These are phyloP conservation scores for Gorsachius magnificus DNA, from an alignment of 2,797 vertebrate genomes.

Conservation along the genomic window DNA sequence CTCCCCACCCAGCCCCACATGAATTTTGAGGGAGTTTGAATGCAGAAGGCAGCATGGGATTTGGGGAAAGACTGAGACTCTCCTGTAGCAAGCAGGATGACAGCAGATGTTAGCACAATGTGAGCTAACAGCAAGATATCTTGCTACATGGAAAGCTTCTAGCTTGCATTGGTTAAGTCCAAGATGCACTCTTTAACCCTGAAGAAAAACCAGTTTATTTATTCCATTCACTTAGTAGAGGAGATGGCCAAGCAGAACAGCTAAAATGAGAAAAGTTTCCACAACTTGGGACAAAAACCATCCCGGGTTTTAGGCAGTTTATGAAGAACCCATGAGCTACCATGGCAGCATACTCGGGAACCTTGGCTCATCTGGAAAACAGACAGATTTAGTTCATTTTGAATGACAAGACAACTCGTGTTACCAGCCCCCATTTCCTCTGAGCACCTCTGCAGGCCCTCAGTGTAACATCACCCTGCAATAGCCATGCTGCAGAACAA, in stretches of 20 bases:
- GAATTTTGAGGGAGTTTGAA: neutral
- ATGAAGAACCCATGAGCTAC: neutral
- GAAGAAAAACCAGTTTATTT: neutral
- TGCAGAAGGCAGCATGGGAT: neutral
- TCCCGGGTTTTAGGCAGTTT: neutral
- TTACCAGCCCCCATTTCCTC: neutral
- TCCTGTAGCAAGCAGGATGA: neutral
- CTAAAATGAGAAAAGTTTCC: neutral
- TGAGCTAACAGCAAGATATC: neutral
- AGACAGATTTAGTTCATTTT: neutral
- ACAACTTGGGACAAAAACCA: neutral
- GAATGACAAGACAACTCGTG: neutral
- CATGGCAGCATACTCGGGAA: neutral
- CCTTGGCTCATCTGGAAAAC: neutral
- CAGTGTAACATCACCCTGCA: neutral
- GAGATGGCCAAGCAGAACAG: neutral
- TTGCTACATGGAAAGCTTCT: neutral
- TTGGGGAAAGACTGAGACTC: neutral
- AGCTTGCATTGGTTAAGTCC: neutral
- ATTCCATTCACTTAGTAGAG: neutral
- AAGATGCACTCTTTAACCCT: neutral
- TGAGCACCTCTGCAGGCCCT: neutral
- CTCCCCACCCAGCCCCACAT: neutral
- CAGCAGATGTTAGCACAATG: neutral
- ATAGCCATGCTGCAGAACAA: accelerated